Evolutionary conservation across 1,140 invertebrate genomes (phyloP).

Genomic region (Eueides isabella): DNA sequence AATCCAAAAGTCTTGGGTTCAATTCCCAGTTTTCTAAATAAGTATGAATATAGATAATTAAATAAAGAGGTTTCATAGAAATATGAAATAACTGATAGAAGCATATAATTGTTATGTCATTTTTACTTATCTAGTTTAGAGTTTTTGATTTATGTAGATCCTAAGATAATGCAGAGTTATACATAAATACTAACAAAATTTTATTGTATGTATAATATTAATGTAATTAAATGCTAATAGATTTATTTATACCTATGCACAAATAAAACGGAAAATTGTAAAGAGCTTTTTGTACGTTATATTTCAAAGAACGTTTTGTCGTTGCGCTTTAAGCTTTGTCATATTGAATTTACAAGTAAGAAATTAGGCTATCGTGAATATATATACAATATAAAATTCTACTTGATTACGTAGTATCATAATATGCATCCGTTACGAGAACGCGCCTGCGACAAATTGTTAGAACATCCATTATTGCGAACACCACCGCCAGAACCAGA

Average conservation of each 20-base stretch:
- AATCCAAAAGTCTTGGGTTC: no score
- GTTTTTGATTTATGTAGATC: not conserved
- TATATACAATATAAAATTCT: not conserved
- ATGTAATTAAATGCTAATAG: not conserved
- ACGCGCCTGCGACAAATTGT: conserved; percentile 59
- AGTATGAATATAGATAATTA: no score
- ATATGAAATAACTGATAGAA: not conserved
- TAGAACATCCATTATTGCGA: conserved; percentile 56
- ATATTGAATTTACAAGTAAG: not conserved
- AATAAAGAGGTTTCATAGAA: not conserved
- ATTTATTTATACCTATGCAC: no score
- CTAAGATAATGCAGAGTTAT: not conserved
- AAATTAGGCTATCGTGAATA: not conserved
- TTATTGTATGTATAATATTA: not conserved
- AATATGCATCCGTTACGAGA: conserved; percentile 64
- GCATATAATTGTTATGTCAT: not conserved
- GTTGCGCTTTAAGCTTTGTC: not conserved
- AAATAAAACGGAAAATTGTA: no score
- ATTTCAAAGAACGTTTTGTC: no score
- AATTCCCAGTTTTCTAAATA: no score
- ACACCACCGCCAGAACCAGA: conserved; percentile 70
- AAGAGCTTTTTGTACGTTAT: no score
- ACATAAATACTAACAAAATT: not conserved
- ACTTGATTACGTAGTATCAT: not conserved
- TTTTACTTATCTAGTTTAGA: not conserved